phyloP scores from a whole-genome alignment of 2,888 invertebrate species.

The Iphiclides podalirius region DNA sequence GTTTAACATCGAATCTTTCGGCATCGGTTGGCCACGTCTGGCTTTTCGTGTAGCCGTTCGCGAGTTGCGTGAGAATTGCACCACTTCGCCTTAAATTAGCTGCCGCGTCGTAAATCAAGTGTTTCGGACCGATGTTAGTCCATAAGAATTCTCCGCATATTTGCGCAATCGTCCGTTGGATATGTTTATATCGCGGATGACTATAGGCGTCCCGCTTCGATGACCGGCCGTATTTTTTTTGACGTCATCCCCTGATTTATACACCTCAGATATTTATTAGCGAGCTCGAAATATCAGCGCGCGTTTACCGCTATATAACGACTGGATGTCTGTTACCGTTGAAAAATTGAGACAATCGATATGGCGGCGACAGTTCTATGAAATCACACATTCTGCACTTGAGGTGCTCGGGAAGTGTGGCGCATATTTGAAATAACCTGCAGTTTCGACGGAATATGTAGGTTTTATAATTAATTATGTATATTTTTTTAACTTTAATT shows the following conservation, averaged over 20 bases:
- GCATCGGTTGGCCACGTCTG: no score
- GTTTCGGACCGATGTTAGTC: conserved; percentile 58
- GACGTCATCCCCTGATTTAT: conserved; percentile 19
- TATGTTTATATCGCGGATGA: conserved; percentile 30
- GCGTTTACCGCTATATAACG: conserved; percentile 5
- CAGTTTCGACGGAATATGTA: no score
- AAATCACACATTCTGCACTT: neutral
- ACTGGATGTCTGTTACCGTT: conserved; percentile 3
- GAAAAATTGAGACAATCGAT: conserved; percentile 8
- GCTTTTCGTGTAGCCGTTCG: no score
- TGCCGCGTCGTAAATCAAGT: conserved; percentile 55
- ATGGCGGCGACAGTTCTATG: neutral
- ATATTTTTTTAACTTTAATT: no score
- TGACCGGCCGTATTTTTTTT: conserved; percentile 5
- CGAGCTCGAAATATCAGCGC: conserved; percentile 10
- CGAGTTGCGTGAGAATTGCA: conserved; percentile 32
- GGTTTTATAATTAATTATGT: no score
- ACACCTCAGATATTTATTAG: conserved; percentile 13
- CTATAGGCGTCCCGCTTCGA: conserved; percentile 14
- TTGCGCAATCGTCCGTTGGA: conserved; percentile 44
- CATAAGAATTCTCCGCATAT: conserved; percentile 52
- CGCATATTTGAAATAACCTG: neutral
- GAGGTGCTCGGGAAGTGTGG: neutral
- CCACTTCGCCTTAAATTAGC: conserved; percentile 67
- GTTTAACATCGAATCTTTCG: no score